phyloP scores from a whole-genome alignment of 2,113 vertebrate genomes.

The Helogale parvula region DNA sequence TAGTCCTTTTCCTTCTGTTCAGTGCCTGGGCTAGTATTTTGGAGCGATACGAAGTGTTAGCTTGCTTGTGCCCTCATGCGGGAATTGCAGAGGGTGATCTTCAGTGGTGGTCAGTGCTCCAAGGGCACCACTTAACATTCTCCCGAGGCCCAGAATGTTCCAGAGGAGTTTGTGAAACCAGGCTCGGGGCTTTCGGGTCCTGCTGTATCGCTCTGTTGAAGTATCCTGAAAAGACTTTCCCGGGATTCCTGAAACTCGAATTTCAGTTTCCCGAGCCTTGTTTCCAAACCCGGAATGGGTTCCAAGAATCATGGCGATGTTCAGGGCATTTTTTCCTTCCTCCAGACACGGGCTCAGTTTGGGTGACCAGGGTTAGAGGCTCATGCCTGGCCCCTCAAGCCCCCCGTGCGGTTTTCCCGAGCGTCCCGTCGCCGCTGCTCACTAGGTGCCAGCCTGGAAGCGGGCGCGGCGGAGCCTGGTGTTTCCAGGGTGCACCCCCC shows the following conservation, averaged over 20 bases:
- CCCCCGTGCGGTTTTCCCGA: no score
- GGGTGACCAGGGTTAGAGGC: neutral
- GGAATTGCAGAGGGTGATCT: neutral
- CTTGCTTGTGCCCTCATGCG: fast-evolving
- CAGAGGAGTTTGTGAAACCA: neutral
- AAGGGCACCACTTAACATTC: neutral
- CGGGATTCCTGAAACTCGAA: neutral
- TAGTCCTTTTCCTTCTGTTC: fast-evolving
- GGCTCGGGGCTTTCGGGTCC: neutral
- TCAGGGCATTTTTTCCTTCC: neutral
- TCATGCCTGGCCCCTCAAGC: fast-evolving
- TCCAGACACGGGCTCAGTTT: neutral
- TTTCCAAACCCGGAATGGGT: no score
- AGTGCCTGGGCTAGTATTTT: neutral
- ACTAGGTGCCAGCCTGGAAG: neutral
- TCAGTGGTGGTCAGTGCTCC: neutral
- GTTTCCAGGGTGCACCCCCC: fast-evolving
- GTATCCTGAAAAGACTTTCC: neutral
- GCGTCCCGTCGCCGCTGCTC: neutral
- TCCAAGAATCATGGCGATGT: neutral
- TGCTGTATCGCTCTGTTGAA: neutral
- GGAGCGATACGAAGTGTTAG: fast-evolving
- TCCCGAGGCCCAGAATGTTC: neutral
- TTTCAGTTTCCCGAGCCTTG: neutral
- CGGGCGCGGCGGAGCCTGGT: no score